phyloP scores from a whole-genome alignment of 2,113 vertebrate genomes.

The Peromyscus maniculatus region DNA sequence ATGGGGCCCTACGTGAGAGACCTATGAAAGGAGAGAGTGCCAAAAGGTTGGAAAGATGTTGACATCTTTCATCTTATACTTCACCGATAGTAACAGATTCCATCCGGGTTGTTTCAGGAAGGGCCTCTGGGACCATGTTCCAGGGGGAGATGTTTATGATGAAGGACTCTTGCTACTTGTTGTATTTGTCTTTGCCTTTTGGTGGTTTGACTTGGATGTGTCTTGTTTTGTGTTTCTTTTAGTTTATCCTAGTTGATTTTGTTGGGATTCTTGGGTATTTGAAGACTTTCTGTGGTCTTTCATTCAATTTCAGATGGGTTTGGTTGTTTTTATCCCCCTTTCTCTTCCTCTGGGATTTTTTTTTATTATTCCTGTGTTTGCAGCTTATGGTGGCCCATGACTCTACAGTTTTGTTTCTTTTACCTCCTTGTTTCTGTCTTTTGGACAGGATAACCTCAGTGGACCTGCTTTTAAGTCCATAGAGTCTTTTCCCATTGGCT shows the following conservation, averaged over 20 bases:
- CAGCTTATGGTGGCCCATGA: neutral
- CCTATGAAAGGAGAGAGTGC: neutral
- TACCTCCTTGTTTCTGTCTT: neutral
- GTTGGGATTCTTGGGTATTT: neutral
- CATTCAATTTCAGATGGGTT: neutral
- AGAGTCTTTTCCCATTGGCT: neutral
- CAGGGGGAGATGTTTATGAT: too few relatives aligned
- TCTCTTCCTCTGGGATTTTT: neutral
- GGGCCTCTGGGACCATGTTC: neutral
- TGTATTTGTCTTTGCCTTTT: neutral
- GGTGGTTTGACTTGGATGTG: neutral
- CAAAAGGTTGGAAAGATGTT: neutral
- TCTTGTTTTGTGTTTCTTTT: neutral
- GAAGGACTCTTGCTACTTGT: neutral
- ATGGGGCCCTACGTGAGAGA: neutral
- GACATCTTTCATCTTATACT: neutral
- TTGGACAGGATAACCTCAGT: neutral
- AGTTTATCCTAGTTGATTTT: neutral
- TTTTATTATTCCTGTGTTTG: neutral
- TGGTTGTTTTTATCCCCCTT: neutral
- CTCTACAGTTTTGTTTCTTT: neutral
- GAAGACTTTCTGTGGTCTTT: neutral
- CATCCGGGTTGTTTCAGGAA: neutral
- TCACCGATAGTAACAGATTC: constrained; percentile 10
- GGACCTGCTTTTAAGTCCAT: neutral